A percentile compares a stretch with the other conserved stretches of the same genome.
These are phyloP conservation scores for Erythrocebus patas DNA, from an alignment of 2,113 vertebrate genomes.

Conservation along the genomic window DNA sequence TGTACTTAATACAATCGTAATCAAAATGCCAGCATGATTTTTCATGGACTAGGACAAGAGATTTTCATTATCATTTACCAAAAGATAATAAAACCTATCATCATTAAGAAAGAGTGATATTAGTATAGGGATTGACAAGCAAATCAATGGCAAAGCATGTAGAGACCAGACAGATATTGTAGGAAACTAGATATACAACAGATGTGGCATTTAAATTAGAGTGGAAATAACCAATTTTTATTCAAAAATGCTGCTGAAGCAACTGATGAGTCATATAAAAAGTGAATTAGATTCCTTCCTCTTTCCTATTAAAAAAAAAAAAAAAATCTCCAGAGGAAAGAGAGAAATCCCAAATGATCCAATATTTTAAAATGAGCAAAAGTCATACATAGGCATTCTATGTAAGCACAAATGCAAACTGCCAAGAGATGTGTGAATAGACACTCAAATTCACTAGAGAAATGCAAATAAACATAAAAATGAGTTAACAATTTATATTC, in stretches of 20 bases:
- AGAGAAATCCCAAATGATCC: background rate
- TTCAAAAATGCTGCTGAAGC: background rate
- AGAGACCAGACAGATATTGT: background rate
- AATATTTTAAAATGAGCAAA: background rate
- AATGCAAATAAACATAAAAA: background rate
- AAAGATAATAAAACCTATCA: slow-evolving; percentile 1
- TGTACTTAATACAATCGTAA: slow-evolving; percentile 35
- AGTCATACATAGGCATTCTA: background rate
- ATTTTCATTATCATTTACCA: slow-evolving; percentile 29
- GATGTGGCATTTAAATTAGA: background rate
- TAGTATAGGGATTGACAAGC: background rate
- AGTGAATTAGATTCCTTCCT: background rate
- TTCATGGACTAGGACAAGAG: background rate
- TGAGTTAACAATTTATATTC: background rate
- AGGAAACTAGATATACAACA: background rate
- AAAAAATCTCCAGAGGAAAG: background rate
- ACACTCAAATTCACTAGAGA: background rate
- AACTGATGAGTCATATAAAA: slow-evolving; percentile 5
- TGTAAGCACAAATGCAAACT: background rate
- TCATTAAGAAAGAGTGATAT: slow-evolving; percentile 26
- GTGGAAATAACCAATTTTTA: background rate
- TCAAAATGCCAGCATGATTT: slow-evolving; percentile 44
- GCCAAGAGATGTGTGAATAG: background rate
- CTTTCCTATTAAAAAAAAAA: background rate
- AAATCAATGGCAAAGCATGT: background rate